A percentile compares a stretch with the other conserved stretches of the same genome.
Conservation (phyloP, 2,797 vertebrate genomes). For the Dromococcyx pavoninus region DNA sequence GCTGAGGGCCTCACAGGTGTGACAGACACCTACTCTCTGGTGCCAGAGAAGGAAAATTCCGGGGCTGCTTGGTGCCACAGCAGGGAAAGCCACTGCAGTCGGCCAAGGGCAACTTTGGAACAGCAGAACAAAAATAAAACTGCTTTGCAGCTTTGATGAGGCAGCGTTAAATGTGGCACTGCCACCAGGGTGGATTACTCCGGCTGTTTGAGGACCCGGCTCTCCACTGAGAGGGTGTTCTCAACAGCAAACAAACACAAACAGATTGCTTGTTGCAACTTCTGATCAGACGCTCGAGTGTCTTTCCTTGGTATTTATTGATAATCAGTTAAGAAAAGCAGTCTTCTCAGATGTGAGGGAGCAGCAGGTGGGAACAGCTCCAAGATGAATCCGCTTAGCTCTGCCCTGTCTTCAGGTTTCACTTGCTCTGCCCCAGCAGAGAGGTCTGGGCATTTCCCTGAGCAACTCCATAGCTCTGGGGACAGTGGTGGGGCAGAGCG, state of each 20-base stretch:
- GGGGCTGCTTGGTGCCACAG: rapidly evolving
- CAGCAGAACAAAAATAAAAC: neutral
- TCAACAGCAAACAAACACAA: neutral
- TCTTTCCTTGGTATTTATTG: neutral
- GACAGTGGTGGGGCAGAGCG: rapidly evolving
- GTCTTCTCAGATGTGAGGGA: neutral
- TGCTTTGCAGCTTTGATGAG: neutral
- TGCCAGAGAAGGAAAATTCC: neutral
- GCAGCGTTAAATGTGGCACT: rapidly evolving
- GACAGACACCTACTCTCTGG: rapidly evolving
- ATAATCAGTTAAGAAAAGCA: neutral
- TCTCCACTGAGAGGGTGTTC: neutral
- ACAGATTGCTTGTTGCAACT: neutral
- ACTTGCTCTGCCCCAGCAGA: too few species aligned
- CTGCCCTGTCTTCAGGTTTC: neutral
- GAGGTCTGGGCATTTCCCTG: rapidly evolving
- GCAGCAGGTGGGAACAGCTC: neutral
- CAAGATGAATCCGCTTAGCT: neutral
- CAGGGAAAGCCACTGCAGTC: rapidly evolving
- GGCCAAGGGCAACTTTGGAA: neutral
- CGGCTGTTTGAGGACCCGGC: neutral
- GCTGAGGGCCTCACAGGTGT: rapidly evolving
- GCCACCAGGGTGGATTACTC: neutral
- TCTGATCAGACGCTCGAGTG: neutral
- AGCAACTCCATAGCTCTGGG: rapidly evolving